These are phyloP conservation scores for Enteromius radiatus DNA, from an alignment of 2,797 vertebrate species.

Conservation along the genomic window DNA sequence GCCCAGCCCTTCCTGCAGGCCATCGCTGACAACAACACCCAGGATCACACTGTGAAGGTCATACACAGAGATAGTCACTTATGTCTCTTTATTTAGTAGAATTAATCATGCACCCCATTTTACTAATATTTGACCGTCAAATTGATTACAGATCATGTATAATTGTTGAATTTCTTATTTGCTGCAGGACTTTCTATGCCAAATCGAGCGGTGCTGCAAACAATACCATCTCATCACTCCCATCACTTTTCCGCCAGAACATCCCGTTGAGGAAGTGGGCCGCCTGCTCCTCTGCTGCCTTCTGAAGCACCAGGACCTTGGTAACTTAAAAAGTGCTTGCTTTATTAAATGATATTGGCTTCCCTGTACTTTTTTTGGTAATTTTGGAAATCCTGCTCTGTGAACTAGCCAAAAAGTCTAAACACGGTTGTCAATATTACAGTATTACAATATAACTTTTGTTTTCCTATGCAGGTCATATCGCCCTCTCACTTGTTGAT, in stretches of 20 bases:
- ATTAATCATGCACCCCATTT: background rate
- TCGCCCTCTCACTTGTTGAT: slow-evolving; percentile 93
- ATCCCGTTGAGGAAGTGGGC: slow-evolving; percentile 98
- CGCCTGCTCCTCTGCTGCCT: slow-evolving; percentile 95
- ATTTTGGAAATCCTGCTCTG: background rate
- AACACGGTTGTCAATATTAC: background rate
- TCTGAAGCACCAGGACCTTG: slow-evolving; percentile 97
- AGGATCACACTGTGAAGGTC: slow-evolving; percentile 98
- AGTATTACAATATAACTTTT: background rate
- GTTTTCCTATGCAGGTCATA: slow-evolving; percentile 80
- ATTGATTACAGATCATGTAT: background rate
- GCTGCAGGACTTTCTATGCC: slow-evolving; percentile 94
- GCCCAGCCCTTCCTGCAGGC: slow-evolving; percentile 97
- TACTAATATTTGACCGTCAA: background rate
- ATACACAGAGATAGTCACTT: background rate
- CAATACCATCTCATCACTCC: slow-evolving; percentile 97
- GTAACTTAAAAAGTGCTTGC: slow-evolving; percentile 76
- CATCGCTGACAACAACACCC: slow-evolving; percentile 94
- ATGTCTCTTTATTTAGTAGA: background rate
- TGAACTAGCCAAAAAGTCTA: background rate
- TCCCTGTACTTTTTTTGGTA: background rate
- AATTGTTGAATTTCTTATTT: slow-evolving; percentile 20
- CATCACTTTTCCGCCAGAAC: slow-evolving; percentile 94
- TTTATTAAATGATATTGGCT: background rate
- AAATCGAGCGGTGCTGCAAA: slow-evolving; percentile 96